Evolutionary conservation across 1,140 invertebrate genomes (phyloP), one percentile per base, ranked within the genome.

Genomic region (Neuroterus valhalla): DNA sequence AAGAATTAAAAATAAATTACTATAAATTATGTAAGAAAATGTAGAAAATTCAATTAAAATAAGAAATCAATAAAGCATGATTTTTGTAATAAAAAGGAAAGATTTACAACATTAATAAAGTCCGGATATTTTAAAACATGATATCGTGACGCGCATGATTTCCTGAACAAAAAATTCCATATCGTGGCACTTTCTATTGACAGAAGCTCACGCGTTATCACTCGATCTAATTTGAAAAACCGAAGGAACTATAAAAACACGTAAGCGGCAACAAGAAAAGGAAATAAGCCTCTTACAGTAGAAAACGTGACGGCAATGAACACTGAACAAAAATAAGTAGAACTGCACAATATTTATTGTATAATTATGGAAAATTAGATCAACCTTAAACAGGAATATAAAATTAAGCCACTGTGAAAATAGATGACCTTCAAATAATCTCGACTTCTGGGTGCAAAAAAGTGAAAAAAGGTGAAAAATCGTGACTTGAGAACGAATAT

Each of bases 361-460:
- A 15, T 31, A 62, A 62, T 62, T 1, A 23, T 62, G 11, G 31
- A 62, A 62, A 62, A 38, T 31, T 62, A 62, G 55, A 62, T 62
- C 23, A 62, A 62, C 23, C 55, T 62, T 31, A 62, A 23, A 62
- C 55, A 62, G 15, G 52, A 3, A 55, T 14, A 38, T 38, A 62
- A 15, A 31, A 62, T n/a, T 62, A 14, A 62, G 55, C 31, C 26
- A 62, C 31, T 62, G 26, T 62, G 31, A 31, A 62, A 62, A 62
- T 23, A 62, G 8, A 62, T n/a, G 55, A 62, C 55, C 55, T 62
- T 62, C 55, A 62, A 62, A 62, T 62, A 62, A 62, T 62, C 55
- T 62, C 15, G 55, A 14, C 12, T 62, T 62, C 12, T n/a, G 21
- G 15, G 31, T 14, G 31, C 26, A 62, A 62, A 62, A 62, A 62